phyloP scores from a whole-genome alignment of 2,888 invertebrate genomes.

The Agrilus cyanescens region DNA sequence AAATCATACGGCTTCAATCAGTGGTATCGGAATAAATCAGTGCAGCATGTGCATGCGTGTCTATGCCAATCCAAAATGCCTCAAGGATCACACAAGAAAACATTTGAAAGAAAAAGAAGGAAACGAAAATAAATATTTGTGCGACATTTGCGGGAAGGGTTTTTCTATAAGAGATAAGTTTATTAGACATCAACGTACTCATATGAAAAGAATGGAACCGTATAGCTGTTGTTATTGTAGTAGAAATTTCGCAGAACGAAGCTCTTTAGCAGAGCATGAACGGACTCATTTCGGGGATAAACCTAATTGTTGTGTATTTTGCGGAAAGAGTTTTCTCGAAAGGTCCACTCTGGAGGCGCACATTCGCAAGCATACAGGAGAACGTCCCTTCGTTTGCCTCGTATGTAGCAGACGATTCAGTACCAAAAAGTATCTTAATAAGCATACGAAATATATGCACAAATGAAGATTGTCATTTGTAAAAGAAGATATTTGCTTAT shows the following conservation, averaged over 20 bases:
- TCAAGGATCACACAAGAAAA: constrained; percentile 25
- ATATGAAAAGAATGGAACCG: constrained; percentile 39
- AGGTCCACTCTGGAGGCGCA: constrained; percentile 47
- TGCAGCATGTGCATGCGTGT: constrained; percentile 37
- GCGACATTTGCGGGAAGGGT: constrained; percentile 43
- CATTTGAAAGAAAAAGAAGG: constrained; percentile 25
- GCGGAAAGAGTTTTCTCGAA: constrained; percentile 46
- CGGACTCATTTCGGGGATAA: constrained; percentile 48
- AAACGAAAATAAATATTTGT: constrained; percentile 34
- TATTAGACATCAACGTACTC: constrained; percentile 39
- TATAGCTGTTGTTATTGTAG: constrained; percentile 23
- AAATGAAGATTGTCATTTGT: no score
- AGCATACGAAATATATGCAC: constrained; percentile 26
- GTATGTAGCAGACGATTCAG: constrained; percentile 45
- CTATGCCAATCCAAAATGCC: constrained; percentile 28
- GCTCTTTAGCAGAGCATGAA: constrained; percentile 45
- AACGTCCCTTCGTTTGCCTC: constrained; percentile 41
- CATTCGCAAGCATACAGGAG: constrained; percentile 45
- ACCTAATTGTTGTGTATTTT: constrained; percentile 45
- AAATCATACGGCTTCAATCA: constrained; percentile 33
- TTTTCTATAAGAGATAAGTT: constrained; percentile 36
- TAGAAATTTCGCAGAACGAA: constrained; percentile 46
- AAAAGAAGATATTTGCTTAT: no score
- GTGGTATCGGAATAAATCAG: constrained; percentile 22
- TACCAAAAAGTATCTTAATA: constrained; percentile 42